These are phyloP conservation scores for Anneissia japonica DNA, from an alignment of 35 echinoderm and acorn worm genomes.

Conservation along the genomic window DNA sequence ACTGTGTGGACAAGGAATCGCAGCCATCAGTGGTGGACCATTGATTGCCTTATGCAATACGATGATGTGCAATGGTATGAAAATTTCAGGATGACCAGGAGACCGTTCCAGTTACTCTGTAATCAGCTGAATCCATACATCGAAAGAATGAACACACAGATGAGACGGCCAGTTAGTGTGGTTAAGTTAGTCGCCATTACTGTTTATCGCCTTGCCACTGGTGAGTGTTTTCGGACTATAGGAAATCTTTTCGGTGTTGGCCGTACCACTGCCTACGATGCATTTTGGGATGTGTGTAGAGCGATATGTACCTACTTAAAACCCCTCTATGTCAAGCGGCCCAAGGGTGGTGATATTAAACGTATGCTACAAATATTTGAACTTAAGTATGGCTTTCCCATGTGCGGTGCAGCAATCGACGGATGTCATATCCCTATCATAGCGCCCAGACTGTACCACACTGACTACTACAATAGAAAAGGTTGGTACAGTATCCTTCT, in stretches of 20 bases:
- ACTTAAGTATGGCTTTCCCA: not conserved
- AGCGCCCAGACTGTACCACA: not conserved
- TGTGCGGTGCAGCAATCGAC: not conserved
- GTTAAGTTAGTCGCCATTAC: conserved; percentile 47
- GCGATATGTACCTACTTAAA: no score
- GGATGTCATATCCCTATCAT: not conserved
- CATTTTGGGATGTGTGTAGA: conserved; percentile 5
- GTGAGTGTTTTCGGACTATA: conserved; percentile 38
- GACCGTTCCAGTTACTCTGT: conserved; percentile 32
- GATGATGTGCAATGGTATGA: conserved; percentile 30
- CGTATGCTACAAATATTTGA: not conserved
- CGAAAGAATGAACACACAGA: not conserved
- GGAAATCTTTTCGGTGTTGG: conserved; percentile 59
- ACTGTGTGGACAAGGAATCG: no score
- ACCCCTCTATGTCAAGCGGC: not conserved
- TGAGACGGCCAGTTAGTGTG: conserved; percentile 33
- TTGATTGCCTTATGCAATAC: conserved; percentile 3
- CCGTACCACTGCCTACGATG: conserved; percentile 30
- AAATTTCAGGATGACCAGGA: conserved; percentile 47
- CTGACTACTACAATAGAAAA: not conserved
- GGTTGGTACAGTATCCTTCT: not conserved
- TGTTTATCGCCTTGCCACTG: conserved; percentile 46
- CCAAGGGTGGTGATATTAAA: not conserved
- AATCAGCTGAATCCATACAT: conserved; percentile 9
- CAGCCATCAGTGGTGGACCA: not conserved